Evolutionary conservation across 2,888 invertebrate species (phyloP).

Genomic region (Octonoba sinensis): DNA sequence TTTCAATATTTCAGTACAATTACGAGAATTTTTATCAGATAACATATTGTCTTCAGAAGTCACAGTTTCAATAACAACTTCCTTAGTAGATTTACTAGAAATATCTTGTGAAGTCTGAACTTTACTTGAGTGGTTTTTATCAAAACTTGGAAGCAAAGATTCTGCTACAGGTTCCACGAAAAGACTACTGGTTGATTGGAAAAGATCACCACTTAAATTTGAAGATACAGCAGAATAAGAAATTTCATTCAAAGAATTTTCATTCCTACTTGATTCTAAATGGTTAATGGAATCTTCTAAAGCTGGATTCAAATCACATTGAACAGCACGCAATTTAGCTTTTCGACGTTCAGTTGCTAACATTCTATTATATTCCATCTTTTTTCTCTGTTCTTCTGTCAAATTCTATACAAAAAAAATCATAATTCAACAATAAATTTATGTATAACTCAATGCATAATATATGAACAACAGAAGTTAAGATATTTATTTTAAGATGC

Average conservation of each 20-base stretch:
- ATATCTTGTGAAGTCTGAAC: too few relatives aligned
- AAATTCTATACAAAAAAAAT: slow-evolving; percentile 68
- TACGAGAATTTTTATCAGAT: too few relatives aligned
- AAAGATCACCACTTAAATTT: background rate
- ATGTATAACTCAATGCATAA: background rate
- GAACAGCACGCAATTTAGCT: slow-evolving; percentile 17
- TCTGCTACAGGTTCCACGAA: background rate
- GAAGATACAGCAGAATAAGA: background rate
- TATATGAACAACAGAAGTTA: too few relatives aligned
- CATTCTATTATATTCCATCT: slow-evolving; percentile 79
- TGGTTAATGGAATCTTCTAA: background rate
- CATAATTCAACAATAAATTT: too few relatives aligned
- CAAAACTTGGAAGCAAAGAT: too few relatives aligned
- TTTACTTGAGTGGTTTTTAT: too few relatives aligned
- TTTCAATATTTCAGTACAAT: too few relatives aligned
- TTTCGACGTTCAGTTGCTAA: slow-evolving; percentile 75
- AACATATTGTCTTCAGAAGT: background rate
- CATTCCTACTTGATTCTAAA: background rate
- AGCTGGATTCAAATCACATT: background rate
- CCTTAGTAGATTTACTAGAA: too few relatives aligned
- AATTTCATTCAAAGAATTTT: background rate
- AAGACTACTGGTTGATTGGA: background rate
- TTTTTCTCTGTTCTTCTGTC: slow-evolving; percentile 78
- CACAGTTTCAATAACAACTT: background rate
- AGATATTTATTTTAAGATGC: too few relatives aligned